These are phyloP conservation scores for Lampris incognitus DNA, from an alignment of 2,113 vertebrate genomes.

Conservation along the genomic window DNA sequence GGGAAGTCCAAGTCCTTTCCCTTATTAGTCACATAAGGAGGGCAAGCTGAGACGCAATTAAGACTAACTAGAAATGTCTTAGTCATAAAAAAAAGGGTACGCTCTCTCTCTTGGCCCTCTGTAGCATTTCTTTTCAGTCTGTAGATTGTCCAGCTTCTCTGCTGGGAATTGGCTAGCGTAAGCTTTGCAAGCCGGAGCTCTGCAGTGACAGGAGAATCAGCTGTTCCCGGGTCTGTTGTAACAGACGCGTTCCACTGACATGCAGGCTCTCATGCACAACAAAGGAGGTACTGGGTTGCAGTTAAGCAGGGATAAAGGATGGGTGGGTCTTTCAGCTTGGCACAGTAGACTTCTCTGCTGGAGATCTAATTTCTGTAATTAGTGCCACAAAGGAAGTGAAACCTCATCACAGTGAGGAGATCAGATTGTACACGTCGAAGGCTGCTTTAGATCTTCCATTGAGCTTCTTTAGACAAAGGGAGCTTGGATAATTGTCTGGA, in stretches of 20 bases:
- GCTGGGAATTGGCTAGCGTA: not conserved
- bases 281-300: conserved; percentile 13
- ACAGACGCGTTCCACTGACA: not conserved
- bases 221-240: not conserved
- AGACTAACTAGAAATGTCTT: not conserved
- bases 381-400: conserved; percentile 57
- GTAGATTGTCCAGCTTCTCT: not conserved
- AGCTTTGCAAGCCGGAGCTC: not conserved
- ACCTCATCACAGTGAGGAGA: conserved; percentile 52
- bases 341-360: conserved; percentile 43
- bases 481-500: conserved; percentile 67
- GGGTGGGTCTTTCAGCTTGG: not conserved
- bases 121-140: not conserved
- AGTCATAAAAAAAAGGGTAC: not conserved
- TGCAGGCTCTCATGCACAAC: not conserved
- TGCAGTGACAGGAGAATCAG: not conserved
- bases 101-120: not conserved
- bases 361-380: conserved; percentile 72
- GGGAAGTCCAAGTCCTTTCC: not conserved
- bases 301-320: conserved; percentile 32
- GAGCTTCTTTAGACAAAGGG: conserved; percentile 58
- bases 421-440: conserved; percentile 66
- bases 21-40: conserved; percentile 19
- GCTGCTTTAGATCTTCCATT: conserved; percentile 63
- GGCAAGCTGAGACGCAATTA: not conserved